phyloP scores from a whole-genome alignment of 2,797 vertebrate species.

The Tarsius wallacei region DNA sequence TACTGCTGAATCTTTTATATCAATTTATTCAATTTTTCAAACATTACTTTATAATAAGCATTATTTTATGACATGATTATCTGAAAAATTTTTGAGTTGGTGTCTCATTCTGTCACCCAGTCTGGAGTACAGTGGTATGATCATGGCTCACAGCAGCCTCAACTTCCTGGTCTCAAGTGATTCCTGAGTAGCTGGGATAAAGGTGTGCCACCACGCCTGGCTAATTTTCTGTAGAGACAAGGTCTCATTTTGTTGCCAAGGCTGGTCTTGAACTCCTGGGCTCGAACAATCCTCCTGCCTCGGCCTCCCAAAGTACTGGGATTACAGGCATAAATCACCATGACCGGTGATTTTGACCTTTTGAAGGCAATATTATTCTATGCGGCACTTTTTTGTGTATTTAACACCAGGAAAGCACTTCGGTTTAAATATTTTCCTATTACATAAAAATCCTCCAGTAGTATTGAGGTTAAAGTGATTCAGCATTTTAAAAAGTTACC shows the following conservation, averaged over 20 bases:
- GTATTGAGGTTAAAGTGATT: slow-evolving; percentile 21
- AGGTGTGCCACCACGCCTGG: too few relatives aligned
- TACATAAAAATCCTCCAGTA: background rate
- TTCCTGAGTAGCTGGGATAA: too few relatives aligned
- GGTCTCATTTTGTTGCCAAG: too few relatives aligned
- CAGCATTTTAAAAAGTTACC: slow-evolving; percentile 90
- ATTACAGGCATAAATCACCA: too few relatives aligned
- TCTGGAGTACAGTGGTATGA: too few relatives aligned
- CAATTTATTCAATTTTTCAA: background rate
- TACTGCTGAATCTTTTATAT: slow-evolving; percentile 8
- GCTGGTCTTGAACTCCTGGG: too few relatives aligned
- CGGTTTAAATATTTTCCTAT: slow-evolving; percentile 25
- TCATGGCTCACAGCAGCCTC: too few relatives aligned
- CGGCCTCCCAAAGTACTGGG: too few relatives aligned
- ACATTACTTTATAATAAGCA: background rate
- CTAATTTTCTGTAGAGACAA: too few relatives aligned
- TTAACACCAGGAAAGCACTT: slow-evolving; percentile 29
- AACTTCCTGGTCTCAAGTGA: too few relatives aligned
- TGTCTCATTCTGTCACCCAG: too few relatives aligned
- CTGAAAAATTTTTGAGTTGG: background rate
- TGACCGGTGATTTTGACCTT: background rate
- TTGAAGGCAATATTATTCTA: slow-evolving; percentile 32
- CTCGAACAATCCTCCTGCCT: too few relatives aligned
- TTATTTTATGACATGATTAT: slow-evolving; percentile 21
- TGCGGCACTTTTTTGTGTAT: background rate